Base-by-base conservation (phyloP, 2,797 vertebrate genomes). In the Galaxias olidus region DNA sequence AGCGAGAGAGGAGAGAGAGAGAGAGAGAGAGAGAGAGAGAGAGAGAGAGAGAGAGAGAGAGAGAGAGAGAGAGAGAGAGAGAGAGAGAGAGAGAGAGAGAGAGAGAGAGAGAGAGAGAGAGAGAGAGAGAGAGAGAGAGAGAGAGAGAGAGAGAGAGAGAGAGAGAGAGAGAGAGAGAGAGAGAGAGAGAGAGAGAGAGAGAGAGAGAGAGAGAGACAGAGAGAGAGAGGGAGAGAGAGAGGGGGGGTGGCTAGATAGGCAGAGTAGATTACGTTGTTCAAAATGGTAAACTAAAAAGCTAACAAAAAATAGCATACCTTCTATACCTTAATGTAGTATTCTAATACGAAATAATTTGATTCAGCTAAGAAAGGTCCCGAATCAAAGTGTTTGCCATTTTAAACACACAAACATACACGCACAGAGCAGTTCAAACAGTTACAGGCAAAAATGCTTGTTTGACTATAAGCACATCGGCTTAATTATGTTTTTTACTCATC, bases 21-120 rank as follows among this genome's bases (percentile, higher is more conserved):
- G 40, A 57, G 48, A 41, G 15, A 53, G 71, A 78, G 71, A 72
- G 66, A 55, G 73, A 65, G 66, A 59, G 63, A 66, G 72, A 47
- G 69, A 40, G 54, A 63, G 20, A 60, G 63, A 59, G 30, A 61
- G 67, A 65, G 55, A 56, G 46, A 68, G 58, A 65, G 47, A 65
- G 52, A 48, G 67, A 60, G 13, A 9, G 54, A 11, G 57, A 47
- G 30, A 45, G n/a, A 30, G 62, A 69, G 57, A 59, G 45, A 53
- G 40, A 51, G 76, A 65, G 53, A 74, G 73, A 57, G 60, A 68
- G 56, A 59, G 63, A 74, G 59, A 69, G 17, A 61, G 48, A 54
- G 62, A 50, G 66, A 71, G 61, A 74, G 45, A 69, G 67, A 30
- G 41, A 59, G 15, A 44, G 13, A 11, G 7, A 76, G 63, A 71